A percentile compares a stretch with the other conserved stretches of the same genome.
Conservation (phyloP, 1,140 invertebrate species). For the Portunus trituberculatus region DNA sequence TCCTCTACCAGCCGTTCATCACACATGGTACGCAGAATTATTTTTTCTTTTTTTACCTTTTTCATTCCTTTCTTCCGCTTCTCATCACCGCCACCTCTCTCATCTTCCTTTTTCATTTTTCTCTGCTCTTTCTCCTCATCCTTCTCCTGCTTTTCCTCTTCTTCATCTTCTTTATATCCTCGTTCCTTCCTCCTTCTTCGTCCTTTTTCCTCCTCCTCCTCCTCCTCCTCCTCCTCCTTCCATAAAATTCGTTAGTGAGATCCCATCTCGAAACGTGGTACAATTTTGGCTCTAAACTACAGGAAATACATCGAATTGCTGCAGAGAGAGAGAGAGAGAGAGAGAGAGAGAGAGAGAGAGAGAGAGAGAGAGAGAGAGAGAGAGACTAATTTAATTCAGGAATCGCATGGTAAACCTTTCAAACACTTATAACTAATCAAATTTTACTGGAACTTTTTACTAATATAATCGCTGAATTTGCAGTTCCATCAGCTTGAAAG, state of each 20-base stretch:
- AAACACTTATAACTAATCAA: too few relatives aligned
- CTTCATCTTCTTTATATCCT: background rate
- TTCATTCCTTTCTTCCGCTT: background rate
- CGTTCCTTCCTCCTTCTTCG: background rate
- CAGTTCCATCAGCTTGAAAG: too few relatives aligned
- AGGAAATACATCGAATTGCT: background rate
- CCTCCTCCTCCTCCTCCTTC: background rate
- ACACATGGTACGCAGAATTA: background rate
- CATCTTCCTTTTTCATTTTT: background rate
- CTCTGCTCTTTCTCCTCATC: background rate
- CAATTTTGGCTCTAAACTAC: background rate
- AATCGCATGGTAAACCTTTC: too few relatives aligned
- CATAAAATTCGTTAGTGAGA: background rate
- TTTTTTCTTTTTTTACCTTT: background rate
- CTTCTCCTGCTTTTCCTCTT: background rate
- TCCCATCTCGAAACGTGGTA: background rate
- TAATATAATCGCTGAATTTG: too few relatives aligned
- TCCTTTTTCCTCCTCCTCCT: background rate
- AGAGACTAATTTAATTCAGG: background rate
- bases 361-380: constrained; percentile 20
- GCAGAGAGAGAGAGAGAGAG: background rate
- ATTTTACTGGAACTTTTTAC: too few relatives aligned
- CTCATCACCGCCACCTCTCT: background rate
- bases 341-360: constrained; percentile 20
- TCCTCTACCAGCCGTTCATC: background rate